Evolutionary conservation across 2,113 vertebrate species (phyloP).

Genomic region (Oenanthe melanoleuca): DNA sequence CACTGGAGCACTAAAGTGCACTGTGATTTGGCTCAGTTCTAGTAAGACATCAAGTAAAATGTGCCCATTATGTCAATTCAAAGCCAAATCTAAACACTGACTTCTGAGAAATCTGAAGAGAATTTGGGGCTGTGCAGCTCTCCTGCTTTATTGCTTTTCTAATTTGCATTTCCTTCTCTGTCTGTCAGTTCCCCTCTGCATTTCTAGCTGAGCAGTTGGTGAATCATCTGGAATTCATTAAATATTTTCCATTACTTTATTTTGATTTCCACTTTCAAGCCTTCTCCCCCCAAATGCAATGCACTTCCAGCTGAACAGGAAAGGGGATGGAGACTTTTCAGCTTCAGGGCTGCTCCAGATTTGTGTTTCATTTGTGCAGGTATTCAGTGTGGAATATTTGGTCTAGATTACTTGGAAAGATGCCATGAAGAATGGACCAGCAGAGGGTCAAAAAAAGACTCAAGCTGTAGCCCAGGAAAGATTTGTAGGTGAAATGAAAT

Average conservation of each 20-base stretch:
- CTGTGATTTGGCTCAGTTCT: constrained; percentile 66
- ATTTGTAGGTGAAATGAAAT: neutral
- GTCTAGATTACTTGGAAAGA: neutral
- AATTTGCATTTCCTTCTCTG: constrained; percentile 60
- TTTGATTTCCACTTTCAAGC: neutral
- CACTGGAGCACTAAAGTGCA: constrained; percentile 67
- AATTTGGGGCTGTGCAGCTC: constrained; percentile 39
- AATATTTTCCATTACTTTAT: neutral
- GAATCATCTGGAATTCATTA: constrained; percentile 45
- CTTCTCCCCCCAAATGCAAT: neutral
- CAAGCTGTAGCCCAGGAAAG: neutral
- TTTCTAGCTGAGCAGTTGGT: neutral
- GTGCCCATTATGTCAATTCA: constrained; percentile 63
- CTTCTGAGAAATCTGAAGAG: constrained; percentile 43
- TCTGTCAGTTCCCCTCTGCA: neutral
- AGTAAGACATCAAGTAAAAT: constrained; percentile 47
- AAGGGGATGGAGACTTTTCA: neutral
- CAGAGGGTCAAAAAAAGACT: neutral
- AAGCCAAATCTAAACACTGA: constrained; percentile 62
- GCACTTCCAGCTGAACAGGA: neutral
- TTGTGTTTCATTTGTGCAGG: neutral
- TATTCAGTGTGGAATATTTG: neutral
- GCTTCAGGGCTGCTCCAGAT: neutral
- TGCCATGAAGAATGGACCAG: neutral
- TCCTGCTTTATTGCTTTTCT: constrained; percentile 25